Percentiles rank a stretch among this genome's conserved stretches.
These are phyloP conservation scores for Porites australiensis DNA, from an alignment of 64 coral and sea anemone species.

Conservation along the genomic window DNA sequence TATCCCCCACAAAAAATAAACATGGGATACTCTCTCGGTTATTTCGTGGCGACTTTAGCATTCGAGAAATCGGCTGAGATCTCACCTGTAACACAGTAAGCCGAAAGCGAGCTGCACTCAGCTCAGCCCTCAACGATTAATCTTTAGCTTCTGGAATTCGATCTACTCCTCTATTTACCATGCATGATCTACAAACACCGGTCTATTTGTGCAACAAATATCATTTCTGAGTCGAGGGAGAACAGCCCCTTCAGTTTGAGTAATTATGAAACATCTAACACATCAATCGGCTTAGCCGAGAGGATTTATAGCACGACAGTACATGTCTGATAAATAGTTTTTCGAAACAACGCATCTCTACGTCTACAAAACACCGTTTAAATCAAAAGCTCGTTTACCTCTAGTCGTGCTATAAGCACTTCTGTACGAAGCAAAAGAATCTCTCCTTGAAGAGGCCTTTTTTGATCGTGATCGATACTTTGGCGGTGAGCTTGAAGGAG, in stretches of 20 bases:
- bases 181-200: background rate
- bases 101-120: background rate
- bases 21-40: background rate
- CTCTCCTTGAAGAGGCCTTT: conserved; percentile 49
- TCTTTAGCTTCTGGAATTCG: background rate
- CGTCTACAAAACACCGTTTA: background rate
- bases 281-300: too few species aligned
- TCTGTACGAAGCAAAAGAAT: conserved; percentile 81
- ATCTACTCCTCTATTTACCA: background rate
- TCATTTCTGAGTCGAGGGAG: background rate
- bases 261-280: background rate
- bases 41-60: background rate
- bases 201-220: background rate
- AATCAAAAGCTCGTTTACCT: conserved; percentile 62
- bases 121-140: too few species aligned
- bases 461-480: conserved; percentile 21
- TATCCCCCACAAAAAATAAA: background rate
- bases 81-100: background rate
- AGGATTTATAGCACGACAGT: too few species aligned
- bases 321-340: background rate
- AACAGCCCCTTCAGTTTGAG: background rate
- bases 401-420: conserved; percentile 74
- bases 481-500: conserved; percentile 40
- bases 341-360: background rate
- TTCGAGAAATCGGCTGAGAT: too few species aligned